Conservation (phyloP, 2,113 vertebrate genomes). For the Ictalurus furcatus region DNA sequence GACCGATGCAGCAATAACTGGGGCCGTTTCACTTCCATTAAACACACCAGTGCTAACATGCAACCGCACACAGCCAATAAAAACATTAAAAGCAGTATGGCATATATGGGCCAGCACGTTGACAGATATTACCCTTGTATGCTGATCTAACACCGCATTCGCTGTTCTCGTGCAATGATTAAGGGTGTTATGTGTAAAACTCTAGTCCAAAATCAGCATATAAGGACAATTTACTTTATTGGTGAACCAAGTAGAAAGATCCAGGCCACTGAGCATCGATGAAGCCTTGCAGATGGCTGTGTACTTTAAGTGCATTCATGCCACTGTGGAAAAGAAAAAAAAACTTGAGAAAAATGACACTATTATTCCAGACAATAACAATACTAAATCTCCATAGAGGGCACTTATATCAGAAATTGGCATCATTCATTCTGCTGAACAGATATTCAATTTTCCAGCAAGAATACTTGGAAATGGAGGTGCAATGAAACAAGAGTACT, state of each 20-base stretch:
- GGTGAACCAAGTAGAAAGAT: slow-evolving; percentile 44
- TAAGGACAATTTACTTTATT: slow-evolving; percentile 24
- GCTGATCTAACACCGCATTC: slow-evolving; percentile 42
- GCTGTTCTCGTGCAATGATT: slow-evolving; percentile 19
- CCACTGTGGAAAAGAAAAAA: slow-evolving; percentile 8
- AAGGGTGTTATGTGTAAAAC: slow-evolving; percentile 13
- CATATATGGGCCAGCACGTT: slow-evolving; percentile 34
- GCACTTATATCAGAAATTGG: slow-evolving; percentile 7
- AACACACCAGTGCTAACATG: slow-evolving; percentile 44
- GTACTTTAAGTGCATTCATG: slow-evolving; percentile 38
- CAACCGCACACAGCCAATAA: slow-evolving; percentile 47
- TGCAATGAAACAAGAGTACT: slow-evolving; percentile 5
- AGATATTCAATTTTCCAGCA: slow-evolving; percentile 39
- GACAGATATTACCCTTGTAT: slow-evolving; percentile 26
- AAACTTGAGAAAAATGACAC: slow-evolving; percentile 27
- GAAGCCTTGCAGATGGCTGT: slow-evolving; percentile 39
- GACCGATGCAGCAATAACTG: slow-evolving; percentile 48
- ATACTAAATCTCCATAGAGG: slow-evolving; percentile 16
- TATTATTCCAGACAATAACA: slow-evolving; percentile 30
- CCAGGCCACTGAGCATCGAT: slow-evolving; percentile 47
- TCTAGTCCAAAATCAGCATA: slow-evolving; percentile 30
- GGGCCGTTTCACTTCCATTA: slow-evolving; percentile 55
- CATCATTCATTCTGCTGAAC: slow-evolving; percentile 31
- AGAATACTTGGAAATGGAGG: neutral
- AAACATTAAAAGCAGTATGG: slow-evolving; percentile 37